phyloP scores from a whole-genome alignment of 2,113 vertebrate species.

The Chrysochloris asiatica region DNA sequence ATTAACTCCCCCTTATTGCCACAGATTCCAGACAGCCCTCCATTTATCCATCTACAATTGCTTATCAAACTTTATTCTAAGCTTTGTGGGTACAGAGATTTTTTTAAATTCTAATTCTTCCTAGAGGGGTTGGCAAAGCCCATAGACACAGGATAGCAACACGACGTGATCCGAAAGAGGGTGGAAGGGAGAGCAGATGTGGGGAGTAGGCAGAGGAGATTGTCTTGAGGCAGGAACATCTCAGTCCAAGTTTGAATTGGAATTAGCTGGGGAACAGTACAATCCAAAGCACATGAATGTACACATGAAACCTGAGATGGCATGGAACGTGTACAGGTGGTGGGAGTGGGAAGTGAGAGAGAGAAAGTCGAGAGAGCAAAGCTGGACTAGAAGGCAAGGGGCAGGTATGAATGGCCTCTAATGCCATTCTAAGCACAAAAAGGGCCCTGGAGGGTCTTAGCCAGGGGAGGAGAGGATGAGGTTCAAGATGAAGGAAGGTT shows the following conservation, averaged over 20 bases:
- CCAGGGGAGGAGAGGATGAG: too few species aligned
- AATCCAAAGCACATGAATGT: neutral
- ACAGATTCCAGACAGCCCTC: neutral
- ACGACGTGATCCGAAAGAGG: neutral
- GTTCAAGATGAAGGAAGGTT: too few species aligned
- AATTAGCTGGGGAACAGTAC: neutral
- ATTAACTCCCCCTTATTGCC: neutral
- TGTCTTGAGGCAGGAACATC: too few species aligned
- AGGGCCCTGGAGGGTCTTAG: neutral
- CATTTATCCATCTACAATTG: neutral
- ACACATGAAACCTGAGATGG: neutral
- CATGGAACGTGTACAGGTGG: accelerated
- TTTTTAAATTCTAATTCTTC: neutral
- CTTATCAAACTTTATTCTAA: neutral
- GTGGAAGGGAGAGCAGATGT: neutral
- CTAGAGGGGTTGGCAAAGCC: neutral
- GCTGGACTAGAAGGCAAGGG: neutral
- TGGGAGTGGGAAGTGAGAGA: too few species aligned
- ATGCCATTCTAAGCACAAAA: neutral
- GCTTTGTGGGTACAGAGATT: neutral
- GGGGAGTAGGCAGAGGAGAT: neutral
- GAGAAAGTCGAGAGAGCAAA: too few species aligned
- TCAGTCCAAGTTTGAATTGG: neutral
- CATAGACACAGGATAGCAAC: neutral
- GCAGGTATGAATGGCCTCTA: accelerated